Evolutionary conservation across 2,888 invertebrate species (phyloP).

Genomic region (Quadroppia sp.): DNA sequence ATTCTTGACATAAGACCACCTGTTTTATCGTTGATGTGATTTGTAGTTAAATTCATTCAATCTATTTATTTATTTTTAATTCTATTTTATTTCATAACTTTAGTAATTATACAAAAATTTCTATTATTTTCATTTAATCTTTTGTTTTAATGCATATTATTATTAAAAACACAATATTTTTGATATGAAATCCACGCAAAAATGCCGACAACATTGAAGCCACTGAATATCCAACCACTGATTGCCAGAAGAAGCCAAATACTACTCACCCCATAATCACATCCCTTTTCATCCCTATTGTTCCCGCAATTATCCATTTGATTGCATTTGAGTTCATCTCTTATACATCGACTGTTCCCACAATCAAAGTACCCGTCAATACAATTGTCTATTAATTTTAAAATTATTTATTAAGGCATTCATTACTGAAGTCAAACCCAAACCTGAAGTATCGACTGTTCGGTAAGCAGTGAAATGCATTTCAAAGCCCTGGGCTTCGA

Average conservation of each 20-base stretch:
- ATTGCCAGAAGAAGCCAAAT: slow-evolving; percentile 13
- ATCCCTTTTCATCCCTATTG: slow-evolving; percentile 12
- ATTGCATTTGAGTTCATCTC: slow-evolving; percentile 7
- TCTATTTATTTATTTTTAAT: too few species aligned
- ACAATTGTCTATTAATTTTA: slow-evolving; percentile 4
- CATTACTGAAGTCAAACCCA: neutral
- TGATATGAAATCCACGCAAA: slow-evolving; percentile 1
- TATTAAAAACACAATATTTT: slow-evolving; percentile 26
- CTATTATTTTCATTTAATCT: neutral
- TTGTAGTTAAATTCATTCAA: too few species aligned
- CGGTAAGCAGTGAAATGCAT: slow-evolving; percentile 8
- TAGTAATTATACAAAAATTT: too few species aligned
- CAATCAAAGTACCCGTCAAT: slow-evolving; percentile 23
- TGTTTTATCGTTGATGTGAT: too few species aligned
- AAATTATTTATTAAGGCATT: neutral
- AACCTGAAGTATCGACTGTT: slow-evolving; percentile 7
- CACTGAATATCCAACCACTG: slow-evolving; percentile 25
- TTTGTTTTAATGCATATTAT: neutral
- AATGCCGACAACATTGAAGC: slow-evolving; percentile 29
- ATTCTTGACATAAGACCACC: too few species aligned
- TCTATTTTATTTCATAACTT: too few species aligned
- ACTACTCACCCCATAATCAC: slow-evolving; percentile 31
- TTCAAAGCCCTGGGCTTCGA: neutral
- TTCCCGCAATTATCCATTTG: slow-evolving; percentile 24
- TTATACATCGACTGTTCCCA: neutral